Conservation (phyloP, 2,888 invertebrate species). For the Ectemnius cavifrons region DNA sequence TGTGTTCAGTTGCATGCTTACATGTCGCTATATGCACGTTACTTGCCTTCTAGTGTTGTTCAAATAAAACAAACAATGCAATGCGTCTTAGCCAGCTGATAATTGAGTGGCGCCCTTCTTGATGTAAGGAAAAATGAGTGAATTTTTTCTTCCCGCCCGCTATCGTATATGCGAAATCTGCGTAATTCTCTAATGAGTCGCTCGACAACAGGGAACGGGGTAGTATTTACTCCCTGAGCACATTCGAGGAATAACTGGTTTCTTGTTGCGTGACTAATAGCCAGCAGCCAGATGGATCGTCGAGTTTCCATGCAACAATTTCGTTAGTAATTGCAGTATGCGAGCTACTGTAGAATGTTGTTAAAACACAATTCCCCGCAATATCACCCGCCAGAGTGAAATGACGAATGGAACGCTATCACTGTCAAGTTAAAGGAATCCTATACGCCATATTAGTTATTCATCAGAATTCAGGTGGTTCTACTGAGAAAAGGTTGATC, state of each 20-base stretch:
- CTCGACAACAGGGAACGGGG: slow-evolving; percentile 33
- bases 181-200: slow-evolving; percentile 47
- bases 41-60: not conserved
- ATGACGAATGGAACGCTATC: no score
- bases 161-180: slow-evolving; percentile 35
- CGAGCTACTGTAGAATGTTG: slow-evolving; percentile 1
- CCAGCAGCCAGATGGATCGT: slow-evolving; percentile 32
- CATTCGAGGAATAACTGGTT: slow-evolving; percentile 37
- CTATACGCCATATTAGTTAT: no score
- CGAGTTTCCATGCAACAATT: slow-evolving; percentile 38
- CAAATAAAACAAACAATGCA: no score
- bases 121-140: not conserved
- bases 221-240: slow-evolving; percentile 31
- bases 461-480: no score
- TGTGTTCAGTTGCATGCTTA: not conserved
- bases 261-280: slow-evolving; percentile 60
- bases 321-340: slow-evolving; percentile 36
- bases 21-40: not conserved
- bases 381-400: no score
- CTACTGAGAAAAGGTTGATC: no score
- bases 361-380: no score
- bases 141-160: slow-evolving; percentile 1
- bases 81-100: no score
- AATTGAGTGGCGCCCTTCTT: no score
- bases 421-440: no score